Conservation (phyloP, 2,797 vertebrate species). For the Gephyroberyx darwinii region DNA sequence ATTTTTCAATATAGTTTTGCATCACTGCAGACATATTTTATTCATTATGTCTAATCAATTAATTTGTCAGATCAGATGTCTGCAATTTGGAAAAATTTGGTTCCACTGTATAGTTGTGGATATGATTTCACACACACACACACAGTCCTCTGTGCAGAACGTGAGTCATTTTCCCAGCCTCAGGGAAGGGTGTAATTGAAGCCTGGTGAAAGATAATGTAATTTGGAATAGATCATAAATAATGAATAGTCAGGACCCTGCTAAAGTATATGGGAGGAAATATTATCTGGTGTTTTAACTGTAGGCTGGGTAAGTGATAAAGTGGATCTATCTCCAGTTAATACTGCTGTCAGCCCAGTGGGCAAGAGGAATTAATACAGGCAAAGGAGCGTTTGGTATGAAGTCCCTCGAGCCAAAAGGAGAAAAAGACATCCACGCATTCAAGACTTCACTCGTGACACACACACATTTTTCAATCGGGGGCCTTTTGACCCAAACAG, state of each 20-base stretch:
- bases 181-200: slow-evolving; percentile 79
- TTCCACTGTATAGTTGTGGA: slow-evolving; percentile 46
- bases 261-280: slow-evolving; percentile 80
- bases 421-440: slow-evolving; percentile 36
- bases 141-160: slow-evolving; percentile 53
- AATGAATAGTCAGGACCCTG: slow-evolving; percentile 78
- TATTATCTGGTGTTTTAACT: slow-evolving; percentile 82
- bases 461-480: slow-evolving; percentile 38
- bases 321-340: slow-evolving; percentile 74
- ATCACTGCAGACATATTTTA: slow-evolving; percentile 54
- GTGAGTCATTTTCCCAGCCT: slow-evolving; percentile 74
- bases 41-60: slow-evolving; percentile 69
- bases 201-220: slow-evolving; percentile 82
- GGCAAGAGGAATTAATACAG: slow-evolving; percentile 68
- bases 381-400: slow-evolving; percentile 38
- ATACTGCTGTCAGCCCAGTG: slow-evolving; percentile 71
- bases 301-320: slow-evolving; percentile 75
- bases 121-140: slow-evolving; percentile 24
- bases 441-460: slow-evolving; percentile 35
- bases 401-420: slow-evolving; percentile 41
- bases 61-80: slow-evolving; percentile 64
- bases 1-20: slow-evolving; percentile 52
- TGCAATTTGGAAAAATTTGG: slow-evolving; percentile 50
- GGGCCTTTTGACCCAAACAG: slow-evolving; percentile 43
- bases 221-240: slow-evolving; percentile 84